These are phyloP conservation scores for Pomacea maculata DNA, from an alignment of 1,140 invertebrate species.

Conservation along the genomic window DNA sequence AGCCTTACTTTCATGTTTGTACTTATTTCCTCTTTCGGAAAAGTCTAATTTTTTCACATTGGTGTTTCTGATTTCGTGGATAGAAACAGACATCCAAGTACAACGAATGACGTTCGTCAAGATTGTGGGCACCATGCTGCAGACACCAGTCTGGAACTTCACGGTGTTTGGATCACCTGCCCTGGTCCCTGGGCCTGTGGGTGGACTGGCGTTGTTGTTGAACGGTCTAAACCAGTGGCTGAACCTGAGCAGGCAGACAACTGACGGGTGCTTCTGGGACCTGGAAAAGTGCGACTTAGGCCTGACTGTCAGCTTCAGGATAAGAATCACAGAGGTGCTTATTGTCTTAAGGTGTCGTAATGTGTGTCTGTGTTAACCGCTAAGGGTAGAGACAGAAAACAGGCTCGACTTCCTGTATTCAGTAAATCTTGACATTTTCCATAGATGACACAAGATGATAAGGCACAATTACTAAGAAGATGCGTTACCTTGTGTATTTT, in stretches of 20 bases:
- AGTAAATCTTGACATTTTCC: too few relatives aligned
- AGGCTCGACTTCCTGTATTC: too few relatives aligned
- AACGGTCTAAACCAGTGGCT: slow-evolving; percentile 43
- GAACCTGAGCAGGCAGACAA: background rate
- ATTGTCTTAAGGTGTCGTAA: too few relatives aligned
- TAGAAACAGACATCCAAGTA: slow-evolving; percentile 28
- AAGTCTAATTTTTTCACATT: background rate
- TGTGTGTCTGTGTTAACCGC: too few relatives aligned
- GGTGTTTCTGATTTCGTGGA: background rate
- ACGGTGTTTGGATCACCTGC: slow-evolving; percentile 23
- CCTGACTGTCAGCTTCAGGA: slow-evolving; percentile 36
- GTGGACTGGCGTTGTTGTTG: slow-evolving; percentile 37
- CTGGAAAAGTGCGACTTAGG: slow-evolving; percentile 38
- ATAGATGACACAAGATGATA: too few relatives aligned
- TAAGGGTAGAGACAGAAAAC: too few relatives aligned
- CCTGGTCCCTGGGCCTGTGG: slow-evolving; percentile 28
- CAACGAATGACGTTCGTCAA: slow-evolving; percentile 32
- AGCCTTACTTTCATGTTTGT: background rate
- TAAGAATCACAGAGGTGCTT: slow-evolving; percentile 28
- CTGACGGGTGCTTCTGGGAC: slow-evolving; percentile 31
- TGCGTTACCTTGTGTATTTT: too few relatives aligned
- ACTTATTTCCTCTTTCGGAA: background rate
- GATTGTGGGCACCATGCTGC: slow-evolving; percentile 29
- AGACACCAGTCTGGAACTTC: slow-evolving; percentile 27
- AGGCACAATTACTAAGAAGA: too few relatives aligned